Evolutionary conservation across 2,888 invertebrate genomes (phyloP), one percentile per base, ranked within the genome.

Genomic region (Eupithecia centaureata): DNA sequence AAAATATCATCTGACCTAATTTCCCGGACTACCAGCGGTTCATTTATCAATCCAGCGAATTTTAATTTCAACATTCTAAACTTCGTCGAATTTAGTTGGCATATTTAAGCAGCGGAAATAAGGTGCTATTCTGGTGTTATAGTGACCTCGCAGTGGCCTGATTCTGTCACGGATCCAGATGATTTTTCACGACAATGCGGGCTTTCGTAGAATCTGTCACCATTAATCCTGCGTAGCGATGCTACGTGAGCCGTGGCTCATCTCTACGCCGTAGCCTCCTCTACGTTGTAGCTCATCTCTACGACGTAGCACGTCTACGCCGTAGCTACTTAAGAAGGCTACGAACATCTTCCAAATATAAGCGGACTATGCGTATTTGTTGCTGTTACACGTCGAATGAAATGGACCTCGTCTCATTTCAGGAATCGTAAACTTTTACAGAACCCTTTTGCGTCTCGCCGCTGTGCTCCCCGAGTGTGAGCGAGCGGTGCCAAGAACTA

Each of bases 171-270:
- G 42, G 54, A 30, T 42, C 27, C n/a, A 30, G 25, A 61, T 33
- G 42, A 61, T 66, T 66, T 57, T 66, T 57, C 58, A 51, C 58
- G 38, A 61, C 58, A 68, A 56, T 58, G 42, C 65, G 42, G 28
- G 59, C 30, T 65, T 60, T 63, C n/a, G 59, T 62, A 56, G 35
- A 58, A 67, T 63, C 67, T 67, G 67, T 67, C 67, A 66, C 42
- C 68, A 64, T 63, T 61, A 64, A 64, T 68, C 68, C 68, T 64
- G 56, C 63, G 63, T 67, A 67, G 67, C 57, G 32, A 35, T 33
- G 56, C 65, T 69, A 70, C 69, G 69, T 61, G 66, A 56, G 32
- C 58, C 66, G 63, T 68, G 64, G 61, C 47, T 32, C 32, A 57
- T 57, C 18, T 30, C 57, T 33, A 61, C 60, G 28, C 10, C 52